Base-by-base conservation (phyloP, 2,113 vertebrate species). In the Barbus barbus region DNA sequence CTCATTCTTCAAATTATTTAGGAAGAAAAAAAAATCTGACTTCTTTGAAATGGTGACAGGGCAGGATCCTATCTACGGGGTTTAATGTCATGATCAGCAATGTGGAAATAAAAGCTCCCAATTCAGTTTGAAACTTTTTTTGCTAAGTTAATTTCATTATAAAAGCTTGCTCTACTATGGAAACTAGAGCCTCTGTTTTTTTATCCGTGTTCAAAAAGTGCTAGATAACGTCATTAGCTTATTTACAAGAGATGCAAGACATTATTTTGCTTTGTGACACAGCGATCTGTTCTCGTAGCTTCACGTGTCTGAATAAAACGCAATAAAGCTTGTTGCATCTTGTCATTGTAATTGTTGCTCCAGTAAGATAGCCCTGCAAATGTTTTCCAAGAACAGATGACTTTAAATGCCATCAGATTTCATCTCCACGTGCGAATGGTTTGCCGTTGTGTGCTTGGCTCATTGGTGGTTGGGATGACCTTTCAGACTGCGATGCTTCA, bases 1-100 rank as follows among this genome's bases (percentile, higher is more conserved):
- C 94, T 94, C 92, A 94, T 93, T 95, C 93, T 93, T 90, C 93
- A 94, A 93, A 93, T 94, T 92, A 91, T 95, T 95, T 95, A 91
- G 12, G 91, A 92, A 92, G 94, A 93, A 92, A 87, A 86, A 74
- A 85, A 86, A 78, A 69, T 44, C 74, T 0, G 63, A 89, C 90
- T 92, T 89, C 93, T 95, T 94, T 94, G 93, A 94, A 95, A 93
- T 94, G 93, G 95, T 94, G 92, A 92, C 91, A 93, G 91, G 91
- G 93, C 44, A 69, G 92, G 93, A 95, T 95, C 92, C 94, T 93
- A 95, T 94, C 92, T 92, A 92, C 91, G 91, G 89, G 91, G 93
- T 94, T 95, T 83, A 82, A 74, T 56, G 61, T 88, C 85, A 88
- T 84, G 82, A 83, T 73, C 60, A 86, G 75, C 51, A 84, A 41